Evolutionary conservation across 1,140 invertebrate genomes (phyloP), one percentile per base, ranked within the genome.

Genomic region (Copidosoma floridanum): DNA sequence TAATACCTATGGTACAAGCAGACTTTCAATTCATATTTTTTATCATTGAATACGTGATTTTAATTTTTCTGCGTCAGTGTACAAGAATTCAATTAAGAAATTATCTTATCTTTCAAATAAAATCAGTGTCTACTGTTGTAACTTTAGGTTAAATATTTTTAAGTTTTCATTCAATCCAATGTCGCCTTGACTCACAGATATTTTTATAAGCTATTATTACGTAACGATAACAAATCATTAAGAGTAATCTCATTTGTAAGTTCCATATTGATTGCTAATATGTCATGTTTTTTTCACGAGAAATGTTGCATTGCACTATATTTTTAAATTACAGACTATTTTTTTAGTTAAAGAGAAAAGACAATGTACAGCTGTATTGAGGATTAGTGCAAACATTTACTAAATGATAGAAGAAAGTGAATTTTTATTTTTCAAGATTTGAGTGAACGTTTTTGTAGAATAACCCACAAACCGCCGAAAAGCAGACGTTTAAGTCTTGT

Each of bases 341-440:
- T 60, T 60, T 59, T 35, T 60, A 54, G 37, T n/a, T 47, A 35
- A 54, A 38, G 43, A 53, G 54, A 53, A 53, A 47, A 47, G 53
- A 51, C 47, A 60, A 18, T 60, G 57, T 60, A 60, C 43, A 53
- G 57, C 47, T 54, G 20, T 47, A 54, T 47, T 43, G 48, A 57
- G 32, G 21, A 53, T 60, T 53, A 60, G 23, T 53, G 40, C 41
- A 60, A 60, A 51, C n/a, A n/a, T 54, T 46, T 46, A 54, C 54
- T 47, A 32, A 47, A 26, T 44, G 40, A 48, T 24, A 54, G 40
- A 47, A 47, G 47, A 40, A 46, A 35, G 32, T 48, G 35, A 48
- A 12, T 38, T 51, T n/a, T n/a, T 44, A 21, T 59, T 53, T 52
- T 59, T 47, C 37, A 44, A 32, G 11, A 57, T 32, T 29, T n/a